These are phyloP conservation scores for Boulengeromyrus knoepffleri DNA, from an alignment of 2,113 vertebrate genomes.

Conservation along the genomic window DNA sequence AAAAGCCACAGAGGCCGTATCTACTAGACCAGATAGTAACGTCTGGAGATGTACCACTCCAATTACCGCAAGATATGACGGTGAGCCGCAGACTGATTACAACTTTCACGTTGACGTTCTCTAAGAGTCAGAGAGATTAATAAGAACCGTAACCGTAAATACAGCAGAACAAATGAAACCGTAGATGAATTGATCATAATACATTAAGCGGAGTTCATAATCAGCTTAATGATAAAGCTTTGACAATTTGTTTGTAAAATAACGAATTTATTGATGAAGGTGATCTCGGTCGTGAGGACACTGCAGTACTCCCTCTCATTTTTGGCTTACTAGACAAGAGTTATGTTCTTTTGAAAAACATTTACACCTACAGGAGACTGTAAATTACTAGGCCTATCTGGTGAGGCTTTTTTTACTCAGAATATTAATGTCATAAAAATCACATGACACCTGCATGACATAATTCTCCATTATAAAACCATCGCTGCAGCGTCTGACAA, in stretches of 20 bases:
- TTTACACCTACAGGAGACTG: background rate
- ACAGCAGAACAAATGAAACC: background rate
- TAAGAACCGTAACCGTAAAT: background rate
- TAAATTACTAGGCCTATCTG: background rate
- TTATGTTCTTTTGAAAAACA: background rate
- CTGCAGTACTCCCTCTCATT: background rate
- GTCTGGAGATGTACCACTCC: background rate
- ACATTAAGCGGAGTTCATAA: background rate
- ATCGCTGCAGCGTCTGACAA: background rate
- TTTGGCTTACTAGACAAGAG: background rate
- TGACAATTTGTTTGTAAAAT: background rate
- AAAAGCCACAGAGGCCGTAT: background rate
- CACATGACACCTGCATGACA: background rate
- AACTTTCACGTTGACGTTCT: background rate
- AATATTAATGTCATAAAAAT: slow-evolving; percentile 10
- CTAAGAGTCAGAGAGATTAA: background rate
- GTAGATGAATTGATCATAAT: background rate
- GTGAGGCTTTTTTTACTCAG: background rate
- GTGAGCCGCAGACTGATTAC: background rate
- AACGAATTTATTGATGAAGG: background rate
- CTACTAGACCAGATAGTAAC: background rate
- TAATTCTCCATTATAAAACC: slow-evolving; percentile 3
- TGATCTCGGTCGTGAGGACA: background rate
- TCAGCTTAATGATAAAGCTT: background rate
- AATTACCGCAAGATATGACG: background rate